A percentile compares a stretch with the other conserved stretches of the same genome.
phyloP scores from a whole-genome alignment of 2,113 vertebrate genomes.

The Campylomormyrus numenius region DNA sequence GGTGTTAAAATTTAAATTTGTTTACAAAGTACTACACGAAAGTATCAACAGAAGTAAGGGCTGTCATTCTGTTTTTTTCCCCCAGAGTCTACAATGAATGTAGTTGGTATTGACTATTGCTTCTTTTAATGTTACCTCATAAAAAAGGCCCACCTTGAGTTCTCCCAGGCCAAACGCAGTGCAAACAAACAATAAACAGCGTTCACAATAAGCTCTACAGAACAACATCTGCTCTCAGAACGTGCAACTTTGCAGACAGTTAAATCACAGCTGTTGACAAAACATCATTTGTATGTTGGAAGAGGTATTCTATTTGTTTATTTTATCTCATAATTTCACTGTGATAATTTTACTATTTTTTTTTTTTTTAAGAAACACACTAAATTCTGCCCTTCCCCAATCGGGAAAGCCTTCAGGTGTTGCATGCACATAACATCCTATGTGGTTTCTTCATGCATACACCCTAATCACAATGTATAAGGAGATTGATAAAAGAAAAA shows the following conservation, averaged over 20 bases:
- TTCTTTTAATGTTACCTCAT: neutral
- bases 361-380: neutral
- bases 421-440: neutral
- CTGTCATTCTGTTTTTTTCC: neutral
- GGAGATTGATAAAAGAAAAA: neutral
- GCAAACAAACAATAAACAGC: constrained; percentile 72
- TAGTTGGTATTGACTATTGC: neutral
- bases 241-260: constrained; percentile 86
- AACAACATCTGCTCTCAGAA: constrained; percentile 86
- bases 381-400: neutral
- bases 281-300: constrained; percentile 88
- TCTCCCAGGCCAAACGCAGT: constrained; percentile 59
- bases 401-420: neutral
- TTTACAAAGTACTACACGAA: neutral
- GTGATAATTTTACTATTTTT: neutral
- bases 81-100: neutral
- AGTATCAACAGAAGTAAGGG: neutral
- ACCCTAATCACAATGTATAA: constrained; percentile 7
- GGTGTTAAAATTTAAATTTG: neutral
- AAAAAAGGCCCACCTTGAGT: neutral
- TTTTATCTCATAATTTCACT: constrained; percentile 55
- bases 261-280: constrained; percentile 91
- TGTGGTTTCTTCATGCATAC: neutral
- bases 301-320: constrained; percentile 72
- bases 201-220: constrained; percentile 71